These are phyloP conservation scores for Carpatolechia fugitivella DNA, from an alignment of 2,888 invertebrate species.

Conservation along the genomic window DNA sequence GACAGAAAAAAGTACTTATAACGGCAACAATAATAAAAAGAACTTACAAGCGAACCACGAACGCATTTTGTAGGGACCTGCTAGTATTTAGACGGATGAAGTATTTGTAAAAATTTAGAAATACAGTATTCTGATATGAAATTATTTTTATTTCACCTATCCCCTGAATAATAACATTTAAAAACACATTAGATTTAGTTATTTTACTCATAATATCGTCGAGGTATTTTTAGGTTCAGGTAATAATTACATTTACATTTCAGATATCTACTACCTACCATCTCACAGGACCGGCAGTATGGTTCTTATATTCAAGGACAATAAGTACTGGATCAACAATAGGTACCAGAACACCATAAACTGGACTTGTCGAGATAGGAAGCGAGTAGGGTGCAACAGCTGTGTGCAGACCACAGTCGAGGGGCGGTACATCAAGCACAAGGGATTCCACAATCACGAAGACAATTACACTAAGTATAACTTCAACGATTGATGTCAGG, in stretches of 20 bases:
- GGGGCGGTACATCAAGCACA: slow-evolving; percentile 68
- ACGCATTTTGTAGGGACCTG: slow-evolving; percentile 69
- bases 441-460: slow-evolving; percentile 67
- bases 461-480: slow-evolving; percentile 74
- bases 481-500: slow-evolving; percentile 62
- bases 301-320: slow-evolving; percentile 72
- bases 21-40: no score
- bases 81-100: slow-evolving; percentile 56
- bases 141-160: slow-evolving; percentile 3
- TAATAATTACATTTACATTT: slow-evolving; percentile 33
- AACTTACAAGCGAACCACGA: slow-evolving; percentile 37
- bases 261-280: slow-evolving; percentile 71
- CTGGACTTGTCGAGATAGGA: slow-evolving; percentile 71
- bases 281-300: slow-evolving; percentile 73
- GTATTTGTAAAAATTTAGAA: slow-evolving; percentile 59
- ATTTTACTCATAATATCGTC: not conserved
- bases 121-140: slow-evolving; percentile 65
- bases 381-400: slow-evolving; percentile 66
- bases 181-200: not conserved
- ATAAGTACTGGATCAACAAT: slow-evolving; percentile 75
- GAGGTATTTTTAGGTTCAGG: slow-evolving; percentile 11
- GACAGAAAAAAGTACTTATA: no score
- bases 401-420: slow-evolving; percentile 70
- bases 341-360: slow-evolving; percentile 73
- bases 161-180: no score